Evolutionary conservation across 2,113 vertebrate genomes (phyloP), one percentile per base, ranked within the genome.

Genomic region (Passer domesticus): DNA sequence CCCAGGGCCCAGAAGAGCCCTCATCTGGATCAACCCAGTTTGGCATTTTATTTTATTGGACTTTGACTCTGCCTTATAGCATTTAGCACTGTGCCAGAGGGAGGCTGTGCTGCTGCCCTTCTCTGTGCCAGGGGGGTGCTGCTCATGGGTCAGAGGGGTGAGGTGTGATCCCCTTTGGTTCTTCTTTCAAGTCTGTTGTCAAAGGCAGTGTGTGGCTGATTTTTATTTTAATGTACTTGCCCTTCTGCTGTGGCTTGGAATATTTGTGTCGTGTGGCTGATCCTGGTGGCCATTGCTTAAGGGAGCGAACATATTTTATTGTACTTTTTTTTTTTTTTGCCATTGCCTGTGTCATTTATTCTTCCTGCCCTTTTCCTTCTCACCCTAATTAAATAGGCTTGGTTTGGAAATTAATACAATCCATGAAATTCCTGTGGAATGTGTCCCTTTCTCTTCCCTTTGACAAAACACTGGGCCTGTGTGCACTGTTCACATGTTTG

Each of bases 361-460:
- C 31, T 92, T 81, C 59, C 66, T 64, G 8, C 31, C 83, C 31
- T 83, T 77, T 75, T 53, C 60, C 68, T 83, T 81, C 35, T 59
- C 52, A 82, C 55, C 56, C 83, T 58, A 67, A 91, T 91, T 87
- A 94, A 96, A 93, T 86, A 86, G 66, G 59, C 80, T 87, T 74
- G 55, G n/a, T 96, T 94, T 90, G 76, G 70, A 85, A 92, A 66
- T 77, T 14, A 81, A 58, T 92, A 52, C 58, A 89, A 27, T 63
- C 58, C 41, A 16, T 43, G 23, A 91, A 80, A 56, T 87, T 27
- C 27, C 12, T 58, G n/a, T 84, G 72, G 56, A 85, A 62, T 63
- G 2, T 58, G 56, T 81, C 49, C 31, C 53, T 87, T 87, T 92
- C 28, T 89, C 30, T 49, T 81, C 66, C 37, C 50, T 82, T 44